Percentiles rank a stretch among this genome's conserved stretches.
phyloP scores from a whole-genome alignment of 2,888 invertebrate species.

The Machimus rusticus region DNA sequence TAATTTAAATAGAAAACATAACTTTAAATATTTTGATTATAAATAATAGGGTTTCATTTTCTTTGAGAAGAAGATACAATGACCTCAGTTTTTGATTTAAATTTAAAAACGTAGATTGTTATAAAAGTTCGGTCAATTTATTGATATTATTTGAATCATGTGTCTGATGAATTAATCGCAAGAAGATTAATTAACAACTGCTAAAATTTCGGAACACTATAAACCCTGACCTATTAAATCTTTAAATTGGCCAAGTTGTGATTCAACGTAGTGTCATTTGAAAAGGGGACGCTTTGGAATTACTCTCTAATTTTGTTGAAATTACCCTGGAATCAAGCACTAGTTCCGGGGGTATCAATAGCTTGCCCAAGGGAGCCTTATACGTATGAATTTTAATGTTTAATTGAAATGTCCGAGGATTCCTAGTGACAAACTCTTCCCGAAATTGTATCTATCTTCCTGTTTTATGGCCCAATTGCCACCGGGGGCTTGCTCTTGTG shows the following conservation, averaged over 20 bases:
- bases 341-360: background rate
- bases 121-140: too few species aligned
- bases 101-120: too few species aligned
- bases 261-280: background rate
- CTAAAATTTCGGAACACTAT: background rate
- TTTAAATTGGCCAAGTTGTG: background rate
- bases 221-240: background rate
- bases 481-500: background rate
- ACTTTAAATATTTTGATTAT: too few species aligned
- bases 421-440: background rate
- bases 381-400: slow-evolving; percentile 1
- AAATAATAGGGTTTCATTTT: too few species aligned
- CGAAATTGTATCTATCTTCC: background rate
- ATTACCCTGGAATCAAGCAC: background rate
- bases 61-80: too few species aligned
- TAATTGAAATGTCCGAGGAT: slow-evolving; percentile 4
- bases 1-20: too few species aligned
- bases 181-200: too few species aligned
- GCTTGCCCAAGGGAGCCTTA: background rate
- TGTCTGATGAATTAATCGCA: too few species aligned
- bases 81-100: too few species aligned
- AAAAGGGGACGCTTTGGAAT: background rate
- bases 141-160: too few species aligned
- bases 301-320: background rate
- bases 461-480: slow-evolving; percentile 1